Evolutionary conservation across 2,888 invertebrate species (phyloP), one percentile per base, ranked within the genome.

Genomic region (Sicus ferrugineus): DNA sequence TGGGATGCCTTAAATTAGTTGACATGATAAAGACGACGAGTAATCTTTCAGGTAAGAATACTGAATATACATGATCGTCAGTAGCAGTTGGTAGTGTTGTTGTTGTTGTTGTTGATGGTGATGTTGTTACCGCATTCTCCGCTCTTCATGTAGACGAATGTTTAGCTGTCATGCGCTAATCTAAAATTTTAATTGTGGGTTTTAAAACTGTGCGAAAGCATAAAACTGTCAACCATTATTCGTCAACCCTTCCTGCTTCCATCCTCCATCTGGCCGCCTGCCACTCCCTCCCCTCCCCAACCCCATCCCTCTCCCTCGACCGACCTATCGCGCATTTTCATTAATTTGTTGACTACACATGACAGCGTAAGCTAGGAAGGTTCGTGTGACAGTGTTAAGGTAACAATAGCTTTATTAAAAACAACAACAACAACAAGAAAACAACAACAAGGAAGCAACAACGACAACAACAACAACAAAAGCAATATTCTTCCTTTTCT

Each of bases 51-150:
- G n/a, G 16, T n/a, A 11, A 56, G 14, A 56, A n/a, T 30, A 30
- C 3, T 26, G 54, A 28, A 16, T 16, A n/a, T n/a, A 42, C 42
- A 42, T 42, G 16, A 42, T 4, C 42, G 34, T 28, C 34, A 34
- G 38, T 38, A 21, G 65, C 7, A 28, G 58, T 48, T 74, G 67
- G 38, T 63, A 63, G 63, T 70, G 54, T 67, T 69, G 38, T 46
- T 26, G 69, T 70, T 74, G 73, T 67, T 70, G 70, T 71, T 69
- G 72, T 72, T 71, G 67, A 46, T 23, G 23, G 46, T 61, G 56
- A 28, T 54, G 64, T 54, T 56, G 38, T 48, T 50, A 34, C 21
- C 34, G 42, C 66, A 59, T 38, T 48, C 52, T 34, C 54, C 70
- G 62, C 66, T 67, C 56, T 58, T 7, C 26, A 54, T 54, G 46